Evolutionary conservation across 1,140 invertebrate species (phyloP), one percentile per base, ranked within the genome.

Genomic region (Pomacea maculata): DNA sequence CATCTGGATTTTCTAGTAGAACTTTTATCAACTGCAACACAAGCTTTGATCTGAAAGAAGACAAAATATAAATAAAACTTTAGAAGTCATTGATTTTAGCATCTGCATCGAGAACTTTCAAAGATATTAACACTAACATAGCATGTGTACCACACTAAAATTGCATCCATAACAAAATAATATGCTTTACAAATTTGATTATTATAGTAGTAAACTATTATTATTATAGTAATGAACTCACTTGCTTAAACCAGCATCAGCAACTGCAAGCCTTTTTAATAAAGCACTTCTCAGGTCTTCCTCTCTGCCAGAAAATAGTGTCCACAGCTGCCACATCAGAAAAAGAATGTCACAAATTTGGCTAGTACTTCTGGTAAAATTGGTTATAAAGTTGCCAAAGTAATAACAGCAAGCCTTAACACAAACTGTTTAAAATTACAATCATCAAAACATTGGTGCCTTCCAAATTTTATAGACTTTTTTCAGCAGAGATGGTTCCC

Each of bases 271-370:
- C 61, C 54, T 81, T 54, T 29, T 25, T n/a, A 81, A 61, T 25
- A 83, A 68, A 67, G 80, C 78, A 55, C 61, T 25, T 19, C 71
- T 75, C 65, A 78, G 77, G 12, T 80, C 34, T 64, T 71, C 17
- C 57, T 81, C 70, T 29, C 80, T 70, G 0, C 61, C 57, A 17
- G 57, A 64, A 65, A 83, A 52, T 29, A 83, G 71, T 57, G 82
- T 74, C 76, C 79, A 80, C 54, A 83, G 64, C 8, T 81, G 75
- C 79, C 80, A 75, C 25, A 83, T 75, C 25, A 68, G n/a, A 63
- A 14, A 67, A 65, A 25, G 19, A 6, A 78, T 14, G 25, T 78
- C 25, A n/a, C 7, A 6, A 25, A 7, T 67, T 67, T 67, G 17
- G n/a, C 17, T 67, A 4, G 17, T 19, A 19, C 64, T 19, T 19